Evolutionary conservation across 2,797 vertebrate genomes (phyloP).

Genomic region (Phaenicophaeus curvirostris): DNA sequence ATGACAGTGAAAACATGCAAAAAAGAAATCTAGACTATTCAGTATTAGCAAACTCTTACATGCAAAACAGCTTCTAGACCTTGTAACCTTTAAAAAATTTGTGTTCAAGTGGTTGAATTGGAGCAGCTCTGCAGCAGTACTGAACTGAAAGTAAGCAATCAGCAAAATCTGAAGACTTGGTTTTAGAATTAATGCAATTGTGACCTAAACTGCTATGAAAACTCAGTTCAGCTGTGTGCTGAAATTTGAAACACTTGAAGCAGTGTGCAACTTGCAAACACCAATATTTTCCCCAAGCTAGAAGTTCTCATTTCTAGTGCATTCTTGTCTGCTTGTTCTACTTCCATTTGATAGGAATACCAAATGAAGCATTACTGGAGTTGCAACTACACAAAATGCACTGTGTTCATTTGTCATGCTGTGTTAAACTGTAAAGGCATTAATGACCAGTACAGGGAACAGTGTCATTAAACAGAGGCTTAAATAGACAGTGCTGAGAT

Average conservation of each 20-base stretch:
- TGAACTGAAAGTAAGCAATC: neutral
- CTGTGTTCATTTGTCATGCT: constrained; percentile 20
- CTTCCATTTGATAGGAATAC: neutral
- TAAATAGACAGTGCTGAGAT: constrained; percentile 8
- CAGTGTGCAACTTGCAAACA: neutral
- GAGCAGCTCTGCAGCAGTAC: neutral
- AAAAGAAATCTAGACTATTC: neutral
- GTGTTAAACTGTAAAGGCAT: constrained; percentile 18
- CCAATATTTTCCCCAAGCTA: neutral
- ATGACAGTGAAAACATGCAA: neutral
- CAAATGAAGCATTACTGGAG: constrained; percentile 5
- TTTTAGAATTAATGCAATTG: neutral
- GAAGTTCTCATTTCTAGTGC: neutral
- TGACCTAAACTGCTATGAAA: neutral
- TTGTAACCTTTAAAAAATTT: neutral
- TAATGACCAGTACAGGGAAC: constrained; percentile 8
- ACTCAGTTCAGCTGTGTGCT: neutral
- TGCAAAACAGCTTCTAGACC: neutral
- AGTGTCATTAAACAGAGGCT: constrained; percentile 4
- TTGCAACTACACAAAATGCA: neutral
- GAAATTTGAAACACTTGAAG: neutral
- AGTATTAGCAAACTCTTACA: neutral
- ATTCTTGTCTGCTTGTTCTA: neutral
- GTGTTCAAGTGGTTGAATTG: neutral
- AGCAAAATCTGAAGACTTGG: neutral